Percentiles rank a stretch among this genome's conserved stretches.
Conservation (phyloP, 2,113 vertebrate genomes). For the Dicrurus megarhynchus region DNA sequence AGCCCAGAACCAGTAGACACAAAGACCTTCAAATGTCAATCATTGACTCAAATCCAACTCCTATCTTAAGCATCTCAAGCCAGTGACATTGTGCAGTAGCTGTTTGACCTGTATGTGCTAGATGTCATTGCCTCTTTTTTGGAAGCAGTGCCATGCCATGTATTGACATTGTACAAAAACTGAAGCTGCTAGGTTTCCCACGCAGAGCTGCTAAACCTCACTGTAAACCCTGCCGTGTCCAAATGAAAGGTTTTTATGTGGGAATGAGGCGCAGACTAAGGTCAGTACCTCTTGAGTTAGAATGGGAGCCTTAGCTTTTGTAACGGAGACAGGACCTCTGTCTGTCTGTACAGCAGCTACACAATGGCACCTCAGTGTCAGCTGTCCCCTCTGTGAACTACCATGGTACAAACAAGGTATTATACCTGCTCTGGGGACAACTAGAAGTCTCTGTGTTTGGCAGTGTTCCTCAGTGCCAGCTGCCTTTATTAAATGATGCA, state of each 20-base stretch:
- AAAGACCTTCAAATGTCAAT: neutral
- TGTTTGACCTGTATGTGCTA: neutral
- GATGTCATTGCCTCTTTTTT: neutral
- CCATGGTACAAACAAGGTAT: slow-evolving; percentile 40
- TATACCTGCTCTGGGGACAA: slow-evolving; percentile 41
- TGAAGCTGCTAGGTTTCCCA: neutral
- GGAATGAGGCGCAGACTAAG: neutral
- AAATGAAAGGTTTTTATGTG: neutral
- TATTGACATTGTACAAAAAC: neutral
- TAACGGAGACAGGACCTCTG: neutral
- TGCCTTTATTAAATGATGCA: slow-evolving; percentile 27
- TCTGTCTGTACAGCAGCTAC: slow-evolving; percentile 1
- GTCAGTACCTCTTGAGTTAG: neutral
- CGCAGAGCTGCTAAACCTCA: neutral
- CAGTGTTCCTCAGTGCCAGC: slow-evolving; percentile 22
- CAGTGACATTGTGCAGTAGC: neutral
- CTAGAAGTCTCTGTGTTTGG: slow-evolving; percentile 4
- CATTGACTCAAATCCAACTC: neutral
- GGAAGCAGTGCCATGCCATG: neutral
- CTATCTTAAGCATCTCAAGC: neutral
- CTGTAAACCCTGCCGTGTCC: neutral
- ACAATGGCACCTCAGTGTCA: slow-evolving; percentile 40
- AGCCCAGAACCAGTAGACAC: accelerated
- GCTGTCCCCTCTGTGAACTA: slow-evolving; percentile 26
- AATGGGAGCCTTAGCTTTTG: slow-evolving; percentile 17